Conservation (phyloP, 2,113 vertebrate genomes). For the Brachyhypopomus occidentalis region DNA sequence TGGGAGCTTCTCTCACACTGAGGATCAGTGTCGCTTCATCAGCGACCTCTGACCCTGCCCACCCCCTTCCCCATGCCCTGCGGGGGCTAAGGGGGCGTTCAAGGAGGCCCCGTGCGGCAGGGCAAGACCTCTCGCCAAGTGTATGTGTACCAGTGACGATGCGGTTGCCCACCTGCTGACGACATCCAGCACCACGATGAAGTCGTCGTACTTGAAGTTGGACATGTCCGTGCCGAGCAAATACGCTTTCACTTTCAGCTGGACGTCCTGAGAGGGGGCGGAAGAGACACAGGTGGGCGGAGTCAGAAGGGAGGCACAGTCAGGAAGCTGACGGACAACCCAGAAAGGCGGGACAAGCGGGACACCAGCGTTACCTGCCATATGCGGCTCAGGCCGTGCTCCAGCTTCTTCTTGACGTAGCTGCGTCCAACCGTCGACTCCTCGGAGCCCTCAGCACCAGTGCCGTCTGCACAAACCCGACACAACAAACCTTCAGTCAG, state of each 20-base stretch:
- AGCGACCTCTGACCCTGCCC: constrained; percentile 28
- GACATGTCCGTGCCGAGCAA: constrained; percentile 97
- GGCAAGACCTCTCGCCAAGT: constrained; percentile 24
- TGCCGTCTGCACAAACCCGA: constrained; percentile 57
- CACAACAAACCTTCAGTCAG: constrained; percentile 7
- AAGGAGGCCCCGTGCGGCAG: background rate
- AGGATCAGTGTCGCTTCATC: constrained; percentile 35
- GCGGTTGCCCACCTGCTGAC: constrained; percentile 86
- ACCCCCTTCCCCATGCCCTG: background rate
- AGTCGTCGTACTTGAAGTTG: constrained; percentile 98
- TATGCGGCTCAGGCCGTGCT: constrained; percentile 93
- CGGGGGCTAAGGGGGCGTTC: constrained; percentile 29
- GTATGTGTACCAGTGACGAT: constrained; percentile 59
- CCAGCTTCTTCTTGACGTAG: constrained; percentile 98
- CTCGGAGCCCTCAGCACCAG: constrained; percentile 70
- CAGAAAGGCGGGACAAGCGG: background rate
- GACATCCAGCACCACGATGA: constrained; percentile 97
- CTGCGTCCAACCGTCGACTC: constrained; percentile 88
- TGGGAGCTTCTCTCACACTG: background rate
- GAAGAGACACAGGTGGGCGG: background rate
- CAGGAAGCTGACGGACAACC: constrained; percentile 11
- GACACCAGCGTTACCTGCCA: constrained; percentile 81
- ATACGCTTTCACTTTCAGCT: constrained; percentile 96
- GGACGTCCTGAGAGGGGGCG: constrained; percentile 87
- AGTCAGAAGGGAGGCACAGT: background rate